Evolutionary conservation across 2,113 vertebrate genomes (phyloP).

Genomic region (Trachemys scripta): DNA sequence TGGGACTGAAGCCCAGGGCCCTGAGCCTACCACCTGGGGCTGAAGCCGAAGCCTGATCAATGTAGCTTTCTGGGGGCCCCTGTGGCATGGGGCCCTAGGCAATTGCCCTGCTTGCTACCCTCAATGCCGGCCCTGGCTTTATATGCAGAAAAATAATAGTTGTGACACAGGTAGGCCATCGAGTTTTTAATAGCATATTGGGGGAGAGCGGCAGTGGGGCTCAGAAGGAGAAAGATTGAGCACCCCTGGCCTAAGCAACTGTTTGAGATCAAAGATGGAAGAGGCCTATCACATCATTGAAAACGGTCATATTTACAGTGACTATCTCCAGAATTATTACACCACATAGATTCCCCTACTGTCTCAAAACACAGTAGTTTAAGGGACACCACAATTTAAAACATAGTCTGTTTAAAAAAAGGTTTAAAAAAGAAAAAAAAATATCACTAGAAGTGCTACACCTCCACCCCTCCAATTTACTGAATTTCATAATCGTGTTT

Average conservation of each 20-base stretch:
- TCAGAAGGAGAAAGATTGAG: no score
- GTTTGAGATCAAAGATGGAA: not conserved
- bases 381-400: not conserved
- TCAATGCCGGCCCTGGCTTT: no score
- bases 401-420: not conserved
- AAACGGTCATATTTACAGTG: fast-evolving
- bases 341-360: not conserved
- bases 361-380: not conserved
- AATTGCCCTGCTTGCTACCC: no score
- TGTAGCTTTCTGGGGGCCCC: no score
- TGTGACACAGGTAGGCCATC: no score
- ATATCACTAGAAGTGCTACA: fast-evolving
- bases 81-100: no score
- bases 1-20: no score
- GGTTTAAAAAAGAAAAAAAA: not conserved
- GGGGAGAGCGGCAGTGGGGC: no score
- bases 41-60: no score
- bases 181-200: no score
- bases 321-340: not conserved
- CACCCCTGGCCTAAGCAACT: not conserved
- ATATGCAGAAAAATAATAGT: no score
- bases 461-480: not conserved
- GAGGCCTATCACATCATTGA: not conserved
- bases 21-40: no score
- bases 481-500: not conserved